Evolutionary conservation across 2,113 vertebrate species (phyloP).

Genomic region (Petromus typicus): DNA sequence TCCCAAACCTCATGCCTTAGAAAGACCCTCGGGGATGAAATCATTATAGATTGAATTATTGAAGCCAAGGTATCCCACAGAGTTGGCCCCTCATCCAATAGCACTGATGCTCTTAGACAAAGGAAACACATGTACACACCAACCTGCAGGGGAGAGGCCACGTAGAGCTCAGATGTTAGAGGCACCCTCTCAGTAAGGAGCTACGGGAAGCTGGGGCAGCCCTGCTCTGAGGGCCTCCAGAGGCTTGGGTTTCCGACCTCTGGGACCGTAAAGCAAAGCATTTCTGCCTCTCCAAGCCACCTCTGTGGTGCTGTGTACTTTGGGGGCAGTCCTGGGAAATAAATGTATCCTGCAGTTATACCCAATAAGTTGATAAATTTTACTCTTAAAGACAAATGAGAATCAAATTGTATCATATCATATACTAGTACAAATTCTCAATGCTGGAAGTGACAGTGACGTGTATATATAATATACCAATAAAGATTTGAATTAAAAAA

Average conservation of each 20-base stretch:
- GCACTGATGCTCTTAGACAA: neutral
- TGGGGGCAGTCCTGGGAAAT: neutral
- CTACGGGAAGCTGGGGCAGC: neutral
- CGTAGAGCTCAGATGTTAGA: neutral
- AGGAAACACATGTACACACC: neutral
- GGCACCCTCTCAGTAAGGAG: too few species aligned
- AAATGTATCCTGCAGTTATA: neutral
- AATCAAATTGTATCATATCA: too few species aligned
- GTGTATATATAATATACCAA: too few species aligned
- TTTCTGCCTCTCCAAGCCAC: neutral
- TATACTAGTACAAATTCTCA: too few species aligned
- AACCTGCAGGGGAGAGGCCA: neutral
- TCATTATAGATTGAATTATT: neutral
- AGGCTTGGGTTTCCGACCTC: neutral
- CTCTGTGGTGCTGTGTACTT: neutral
- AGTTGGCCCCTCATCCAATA: neutral
- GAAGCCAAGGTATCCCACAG: neutral
- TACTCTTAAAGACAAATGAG: conserved; percentile 39
- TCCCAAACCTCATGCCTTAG: neutral
- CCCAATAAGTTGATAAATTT: conserved; percentile 5
- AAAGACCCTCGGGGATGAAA: neutral
- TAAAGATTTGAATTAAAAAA: too few species aligned
- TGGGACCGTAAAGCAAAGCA: neutral
- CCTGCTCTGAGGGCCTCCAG: neutral
- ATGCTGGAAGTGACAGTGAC: too few species aligned